Conservation (phyloP, 2,888 invertebrate genomes). For the Agrochola lychnidis region DNA sequence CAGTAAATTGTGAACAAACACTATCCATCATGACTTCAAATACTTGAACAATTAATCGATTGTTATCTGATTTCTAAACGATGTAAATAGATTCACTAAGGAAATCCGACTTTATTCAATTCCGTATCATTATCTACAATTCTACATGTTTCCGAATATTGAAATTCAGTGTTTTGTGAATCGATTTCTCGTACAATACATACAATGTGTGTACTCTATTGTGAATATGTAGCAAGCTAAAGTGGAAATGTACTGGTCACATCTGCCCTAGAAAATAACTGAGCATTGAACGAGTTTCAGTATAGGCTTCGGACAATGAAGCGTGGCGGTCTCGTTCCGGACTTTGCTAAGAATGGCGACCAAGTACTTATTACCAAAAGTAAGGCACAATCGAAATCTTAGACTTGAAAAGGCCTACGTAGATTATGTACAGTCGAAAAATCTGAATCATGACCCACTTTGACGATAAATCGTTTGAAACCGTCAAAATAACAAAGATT, state of each 20-base stretch:
- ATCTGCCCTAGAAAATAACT: conserved; percentile 55
- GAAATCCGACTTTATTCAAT: conserved; percentile 41
- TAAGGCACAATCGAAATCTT: conserved; percentile 38
- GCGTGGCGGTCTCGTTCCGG: conserved; percentile 15
- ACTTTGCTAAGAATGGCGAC: conserved; percentile 19
- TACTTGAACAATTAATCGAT: conserved; percentile 22
- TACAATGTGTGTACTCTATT: conserved; percentile 26
- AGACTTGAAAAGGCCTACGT: conserved; percentile 58
- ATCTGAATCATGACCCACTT: too few species aligned
- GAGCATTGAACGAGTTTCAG: conserved; percentile 47
- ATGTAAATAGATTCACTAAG: conserved; percentile 39
- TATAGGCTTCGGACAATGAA: conserved; percentile 34
- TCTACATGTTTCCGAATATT: conserved; percentile 26
- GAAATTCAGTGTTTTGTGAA: conserved; percentile 30
- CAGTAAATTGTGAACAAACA: conserved; percentile 32
- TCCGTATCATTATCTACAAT: conserved; percentile 21
- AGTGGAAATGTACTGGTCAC: conserved; percentile 47
- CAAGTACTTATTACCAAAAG: conserved; percentile 9
- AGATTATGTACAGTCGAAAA: too few species aligned
- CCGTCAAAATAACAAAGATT: too few species aligned
- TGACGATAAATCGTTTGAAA: too few species aligned
- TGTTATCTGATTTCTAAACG: conserved; percentile 46
- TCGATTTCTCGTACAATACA: conserved; percentile 48
- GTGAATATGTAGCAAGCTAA: conserved; percentile 31
- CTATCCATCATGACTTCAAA: conserved; percentile 4